Percentiles rank a stretch among this genome's conserved stretches.
phyloP scores from a whole-genome alignment of 2,797 vertebrate species.

The Poecilia gillii region DNA sequence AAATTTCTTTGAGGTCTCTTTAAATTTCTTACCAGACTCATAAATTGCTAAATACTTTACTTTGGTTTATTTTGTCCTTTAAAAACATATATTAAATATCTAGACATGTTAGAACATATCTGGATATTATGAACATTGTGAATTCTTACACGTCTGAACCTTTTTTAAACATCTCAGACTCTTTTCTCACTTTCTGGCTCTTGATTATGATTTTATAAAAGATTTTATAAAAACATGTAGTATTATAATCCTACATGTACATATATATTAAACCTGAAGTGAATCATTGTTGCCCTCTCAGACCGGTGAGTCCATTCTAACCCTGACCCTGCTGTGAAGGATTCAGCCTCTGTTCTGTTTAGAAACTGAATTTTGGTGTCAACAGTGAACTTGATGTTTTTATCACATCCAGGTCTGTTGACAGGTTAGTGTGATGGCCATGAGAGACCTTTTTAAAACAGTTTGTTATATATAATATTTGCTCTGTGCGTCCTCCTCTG shows the following conservation, averaged over 20 bases:
- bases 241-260: background rate
- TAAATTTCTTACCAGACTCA: background rate
- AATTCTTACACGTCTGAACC: background rate
- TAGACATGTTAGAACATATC: background rate
- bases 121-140: background rate
- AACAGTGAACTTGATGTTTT: background rate
- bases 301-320: background rate
- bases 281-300: background rate
- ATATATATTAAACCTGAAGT: background rate
- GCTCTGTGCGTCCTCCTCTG: background rate
- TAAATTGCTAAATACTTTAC: background rate
- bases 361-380: background rate
- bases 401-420: background rate
- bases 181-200: background rate
- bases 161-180: background rate
- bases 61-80: too few species aligned
- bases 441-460: background rate
- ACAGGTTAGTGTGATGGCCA: background rate
- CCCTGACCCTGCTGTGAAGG: background rate
- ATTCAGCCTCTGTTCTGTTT: background rate
- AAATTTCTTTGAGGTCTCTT: background rate
- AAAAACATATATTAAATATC: background rate
- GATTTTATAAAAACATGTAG: too few species aligned
- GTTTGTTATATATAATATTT: conserved; percentile 13
- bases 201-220: background rate